Percentiles rank a stretch among this genome's conserved stretches.
phyloP scores from a whole-genome alignment of 2,797 vertebrate species.

The Borostomias antarcticus region DNA sequence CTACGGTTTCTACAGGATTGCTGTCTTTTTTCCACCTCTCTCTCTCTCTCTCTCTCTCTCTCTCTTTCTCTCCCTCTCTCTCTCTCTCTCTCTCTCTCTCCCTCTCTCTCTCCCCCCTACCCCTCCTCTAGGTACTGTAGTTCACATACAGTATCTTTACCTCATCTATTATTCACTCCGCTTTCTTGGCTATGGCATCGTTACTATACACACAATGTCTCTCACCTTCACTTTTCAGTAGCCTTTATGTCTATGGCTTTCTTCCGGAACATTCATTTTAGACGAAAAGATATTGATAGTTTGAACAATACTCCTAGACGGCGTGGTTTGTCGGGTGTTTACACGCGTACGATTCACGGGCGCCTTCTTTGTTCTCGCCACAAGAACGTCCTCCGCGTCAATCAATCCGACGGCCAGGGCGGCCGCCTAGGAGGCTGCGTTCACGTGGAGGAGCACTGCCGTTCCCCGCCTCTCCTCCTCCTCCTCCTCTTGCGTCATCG shows the following conservation, averaged over 20 bases:
- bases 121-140: slow-evolving; percentile 41
- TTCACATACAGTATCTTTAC: slow-evolving; percentile 63
- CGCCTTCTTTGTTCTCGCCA: too few relatives aligned
- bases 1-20: slow-evolving; percentile 34
- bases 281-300: too few relatives aligned
- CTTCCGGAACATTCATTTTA: too few relatives aligned
- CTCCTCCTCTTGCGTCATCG: slow-evolving; percentile 34
- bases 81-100: slow-evolving; percentile 9
- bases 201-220: too few relatives aligned
- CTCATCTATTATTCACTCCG: slow-evolving; percentile 70
- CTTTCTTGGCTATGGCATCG: too few relatives aligned
- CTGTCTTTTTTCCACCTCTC: slow-evolving; percentile 49
- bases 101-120: slow-evolving; percentile 23
- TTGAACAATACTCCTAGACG: too few relatives aligned
- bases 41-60: neutral
- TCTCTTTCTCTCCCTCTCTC: neutral
- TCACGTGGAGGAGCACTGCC: slow-evolving; percentile 51
- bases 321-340: too few relatives aligned
- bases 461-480: slow-evolving; percentile 34
- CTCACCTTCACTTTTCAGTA: neutral
- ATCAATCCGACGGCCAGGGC: slow-evolving; percentile 60
- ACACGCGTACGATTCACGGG: too few relatives aligned
- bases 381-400: slow-evolving; percentile 43
- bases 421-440: slow-evolving; percentile 44
- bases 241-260: neutral